These are phyloP conservation scores for Mallotus villosus DNA, from an alignment of 2,797 vertebrate genomes.

Conservation along the genomic window DNA sequence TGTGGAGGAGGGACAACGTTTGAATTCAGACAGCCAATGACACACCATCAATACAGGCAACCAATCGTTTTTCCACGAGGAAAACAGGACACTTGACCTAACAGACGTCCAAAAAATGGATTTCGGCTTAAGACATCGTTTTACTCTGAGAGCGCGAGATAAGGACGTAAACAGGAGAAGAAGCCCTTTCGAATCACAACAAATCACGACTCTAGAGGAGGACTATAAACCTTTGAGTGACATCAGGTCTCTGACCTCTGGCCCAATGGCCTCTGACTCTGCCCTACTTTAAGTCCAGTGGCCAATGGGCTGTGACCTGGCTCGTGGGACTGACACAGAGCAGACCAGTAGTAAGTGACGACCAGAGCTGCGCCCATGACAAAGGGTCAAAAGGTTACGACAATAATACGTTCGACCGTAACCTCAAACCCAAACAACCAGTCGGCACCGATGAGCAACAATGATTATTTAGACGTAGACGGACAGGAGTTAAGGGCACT, in stretches of 20 bases:
- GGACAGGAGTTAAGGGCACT: background rate
- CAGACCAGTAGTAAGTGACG: background rate
- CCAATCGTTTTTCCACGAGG: background rate
- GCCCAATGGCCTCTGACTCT: background rate
- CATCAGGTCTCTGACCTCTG: background rate
- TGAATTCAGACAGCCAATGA: background rate
- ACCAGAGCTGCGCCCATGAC: background rate
- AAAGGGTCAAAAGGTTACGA: conserved; percentile 11
- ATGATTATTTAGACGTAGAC: background rate
- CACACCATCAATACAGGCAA: background rate
- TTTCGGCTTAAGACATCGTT: background rate
- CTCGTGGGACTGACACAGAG: conserved; percentile 4
- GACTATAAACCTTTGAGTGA: background rate
- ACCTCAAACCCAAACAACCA: background rate
- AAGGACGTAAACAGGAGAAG: background rate
- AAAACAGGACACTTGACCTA: background rate
- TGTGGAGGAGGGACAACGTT: background rate
- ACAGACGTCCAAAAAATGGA: background rate
- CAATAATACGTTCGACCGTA: background rate
- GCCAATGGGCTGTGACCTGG: background rate
- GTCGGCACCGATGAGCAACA: background rate
- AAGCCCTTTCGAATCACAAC: background rate
- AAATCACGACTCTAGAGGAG: background rate
- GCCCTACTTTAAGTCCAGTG: background rate
- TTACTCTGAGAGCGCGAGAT: background rate